Conservation (phyloP, 2,113 vertebrate species). For the Vireo altiloquus region DNA sequence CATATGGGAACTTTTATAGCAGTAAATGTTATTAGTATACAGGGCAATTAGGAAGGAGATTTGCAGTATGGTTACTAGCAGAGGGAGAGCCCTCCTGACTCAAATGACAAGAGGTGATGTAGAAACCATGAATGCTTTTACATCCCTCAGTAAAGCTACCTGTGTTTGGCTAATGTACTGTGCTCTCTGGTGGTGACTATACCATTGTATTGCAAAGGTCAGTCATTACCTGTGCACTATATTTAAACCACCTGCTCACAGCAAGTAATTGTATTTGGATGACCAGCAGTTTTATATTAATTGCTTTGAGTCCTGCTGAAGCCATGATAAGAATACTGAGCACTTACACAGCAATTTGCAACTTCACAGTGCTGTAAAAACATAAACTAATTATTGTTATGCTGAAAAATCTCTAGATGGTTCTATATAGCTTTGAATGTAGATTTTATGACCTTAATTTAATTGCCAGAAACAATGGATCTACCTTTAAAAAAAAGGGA, state of each 20-base stretch:
- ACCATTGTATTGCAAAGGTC: slow-evolving; percentile 68
- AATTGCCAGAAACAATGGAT: slow-evolving; percentile 9
- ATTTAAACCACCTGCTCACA: slow-evolving; percentile 62
- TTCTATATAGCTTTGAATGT: not conserved
- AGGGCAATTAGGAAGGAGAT: not conserved
- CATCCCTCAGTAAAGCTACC: slow-evolving; percentile 13
- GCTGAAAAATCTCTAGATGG: not conserved
- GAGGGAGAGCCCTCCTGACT: not conserved
- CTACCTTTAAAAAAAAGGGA: not conserved
- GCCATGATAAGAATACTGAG: not conserved
- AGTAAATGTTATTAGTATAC: not conserved
- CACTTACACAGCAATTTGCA: slow-evolving; percentile 25
- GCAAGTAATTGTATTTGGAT: slow-evolving; percentile 56
- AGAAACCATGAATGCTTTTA: not conserved
- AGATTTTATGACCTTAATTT: not conserved
- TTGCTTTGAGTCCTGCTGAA: slow-evolving; percentile 27
- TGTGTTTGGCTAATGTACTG: slow-evolving; percentile 40
- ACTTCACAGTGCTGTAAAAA: slow-evolving; percentile 25
- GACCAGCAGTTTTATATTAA: slow-evolving; percentile 34
- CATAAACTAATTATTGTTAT: slow-evolving; percentile 35
- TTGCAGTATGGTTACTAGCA: not conserved
- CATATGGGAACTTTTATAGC: not conserved
- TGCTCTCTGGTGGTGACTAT: slow-evolving; percentile 1
- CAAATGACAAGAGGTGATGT: not conserved
- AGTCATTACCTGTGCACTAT: slow-evolving; percentile 61